Conservation (phyloP, 1,140 invertebrate genomes). For the Apis mellifera region DNA sequence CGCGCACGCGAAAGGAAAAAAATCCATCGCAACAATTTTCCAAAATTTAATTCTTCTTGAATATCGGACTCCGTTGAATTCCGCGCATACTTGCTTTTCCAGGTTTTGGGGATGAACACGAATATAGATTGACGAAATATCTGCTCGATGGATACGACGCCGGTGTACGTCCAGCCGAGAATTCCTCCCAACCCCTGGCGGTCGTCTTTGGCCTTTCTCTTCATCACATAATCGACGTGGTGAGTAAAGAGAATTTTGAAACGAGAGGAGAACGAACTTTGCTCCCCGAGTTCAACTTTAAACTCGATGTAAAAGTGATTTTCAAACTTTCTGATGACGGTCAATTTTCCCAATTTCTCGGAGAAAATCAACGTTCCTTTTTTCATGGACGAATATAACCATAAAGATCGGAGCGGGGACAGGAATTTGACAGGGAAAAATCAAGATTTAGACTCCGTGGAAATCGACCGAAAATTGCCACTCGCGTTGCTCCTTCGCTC, state of each 20-base stretch:
- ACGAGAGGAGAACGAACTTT: neutral
- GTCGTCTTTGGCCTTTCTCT: constrained; percentile 91
- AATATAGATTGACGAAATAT: constrained; percentile 87
- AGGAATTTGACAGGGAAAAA: too few relatives aligned
- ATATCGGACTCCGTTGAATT: neutral
- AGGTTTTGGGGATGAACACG: constrained; percentile 85
- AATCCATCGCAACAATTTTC: neutral
- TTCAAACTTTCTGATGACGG: neutral
- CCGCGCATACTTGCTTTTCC: constrained; percentile 45
- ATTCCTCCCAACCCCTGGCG: constrained; percentile 87
- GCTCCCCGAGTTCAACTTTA: neutral
- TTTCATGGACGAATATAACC: too few relatives aligned
- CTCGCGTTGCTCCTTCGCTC: neutral
- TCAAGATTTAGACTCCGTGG: too few relatives aligned
- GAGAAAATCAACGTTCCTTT: neutral
- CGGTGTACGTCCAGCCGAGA: constrained; percentile 88
- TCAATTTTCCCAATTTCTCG: neutral
- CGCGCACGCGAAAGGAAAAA: too few relatives aligned
- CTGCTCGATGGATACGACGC: constrained; percentile 89
- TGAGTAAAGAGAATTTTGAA: constrained; percentile 76
- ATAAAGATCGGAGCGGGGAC: too few relatives aligned
- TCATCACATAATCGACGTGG: constrained; percentile 91
- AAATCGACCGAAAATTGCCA: neutral
- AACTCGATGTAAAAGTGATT: neutral
- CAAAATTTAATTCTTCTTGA: constrained; percentile 1